Conservation (phyloP, 2,113 vertebrate genomes). For the Tragelaphus imberbis region DNA sequence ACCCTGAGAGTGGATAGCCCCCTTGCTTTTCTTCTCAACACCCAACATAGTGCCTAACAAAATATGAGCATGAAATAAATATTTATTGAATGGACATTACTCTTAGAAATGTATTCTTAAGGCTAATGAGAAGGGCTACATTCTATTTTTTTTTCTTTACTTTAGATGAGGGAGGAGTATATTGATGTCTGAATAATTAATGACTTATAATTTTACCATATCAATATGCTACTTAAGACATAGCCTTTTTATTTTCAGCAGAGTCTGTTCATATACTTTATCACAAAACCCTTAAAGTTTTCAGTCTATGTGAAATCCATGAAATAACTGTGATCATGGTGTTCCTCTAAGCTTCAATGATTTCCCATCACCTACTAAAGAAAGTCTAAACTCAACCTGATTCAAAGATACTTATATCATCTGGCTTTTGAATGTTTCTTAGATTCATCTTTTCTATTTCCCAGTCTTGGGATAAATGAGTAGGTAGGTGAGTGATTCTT, state of each 20-base stretch:
- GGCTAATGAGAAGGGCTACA: neutral
- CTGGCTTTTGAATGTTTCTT: neutral
- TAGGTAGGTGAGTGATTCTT: neutral
- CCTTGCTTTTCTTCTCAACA: neutral
- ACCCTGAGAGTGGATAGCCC: neutral
- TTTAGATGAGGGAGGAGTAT: neutral
- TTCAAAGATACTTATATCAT: neutral
- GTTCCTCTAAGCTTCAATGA: neutral
- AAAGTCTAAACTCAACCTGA: neutral
- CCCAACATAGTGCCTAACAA: neutral
- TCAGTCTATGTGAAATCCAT: neutral
- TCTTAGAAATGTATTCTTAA: conserved; percentile 22
- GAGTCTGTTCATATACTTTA: neutral
- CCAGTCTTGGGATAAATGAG: neutral
- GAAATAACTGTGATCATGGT: neutral
- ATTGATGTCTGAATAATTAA: neutral
- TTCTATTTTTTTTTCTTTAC: neutral
- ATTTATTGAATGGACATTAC: conserved; percentile 8
- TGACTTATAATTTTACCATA: neutral
- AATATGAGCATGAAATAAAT: neutral
- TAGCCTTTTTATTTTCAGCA: neutral
- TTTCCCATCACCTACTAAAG: neutral
- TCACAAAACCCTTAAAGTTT: neutral
- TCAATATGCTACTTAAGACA: neutral
- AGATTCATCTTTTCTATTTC: neutral